These are phyloP conservation scores for Hirundo rustica DNA, from an alignment of 2,797 vertebrate genomes.

Conservation along the genomic window DNA sequence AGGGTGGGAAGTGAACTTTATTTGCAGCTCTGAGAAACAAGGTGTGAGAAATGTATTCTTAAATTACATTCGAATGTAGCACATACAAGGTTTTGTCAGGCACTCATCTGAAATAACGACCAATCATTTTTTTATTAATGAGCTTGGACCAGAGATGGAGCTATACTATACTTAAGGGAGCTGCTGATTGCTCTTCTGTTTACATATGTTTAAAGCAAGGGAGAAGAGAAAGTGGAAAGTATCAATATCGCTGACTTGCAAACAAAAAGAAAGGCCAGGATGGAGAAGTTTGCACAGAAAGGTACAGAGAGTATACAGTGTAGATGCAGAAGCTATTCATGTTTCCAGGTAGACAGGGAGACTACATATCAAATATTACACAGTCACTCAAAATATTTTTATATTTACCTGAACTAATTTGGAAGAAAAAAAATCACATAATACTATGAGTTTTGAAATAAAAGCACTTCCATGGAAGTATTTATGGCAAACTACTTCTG, in stretches of 20 bases:
- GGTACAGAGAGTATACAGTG: not conserved
- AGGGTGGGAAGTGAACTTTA: not conserved
- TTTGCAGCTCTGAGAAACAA: not conserved
- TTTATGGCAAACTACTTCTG: not conserved
- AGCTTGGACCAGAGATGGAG: not conserved
- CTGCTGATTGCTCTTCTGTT: not conserved
- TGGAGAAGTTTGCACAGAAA: not conserved
- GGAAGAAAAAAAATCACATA: not conserved
- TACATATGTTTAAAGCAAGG: not conserved
- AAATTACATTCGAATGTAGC: not conserved
- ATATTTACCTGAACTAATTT: not conserved
- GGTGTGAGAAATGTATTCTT: not conserved
- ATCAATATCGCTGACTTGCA: not conserved
- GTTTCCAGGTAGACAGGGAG: not conserved
- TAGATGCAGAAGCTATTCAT: not conserved
- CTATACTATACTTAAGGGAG: not conserved
- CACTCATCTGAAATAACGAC: not conserved
- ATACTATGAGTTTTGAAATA: not conserved
- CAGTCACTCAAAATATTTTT: not conserved
- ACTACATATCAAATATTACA: not conserved
- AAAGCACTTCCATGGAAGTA: not conserved
- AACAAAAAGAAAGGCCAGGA: not conserved
- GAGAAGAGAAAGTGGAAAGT: not conserved
- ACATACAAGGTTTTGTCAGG: not conserved
- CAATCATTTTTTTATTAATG: not conserved